Evolutionary conservation across 2,113 vertebrate genomes (phyloP), one percentile per base, ranked within the genome.

Genomic region (Odontesthes bonariensis): DNA sequence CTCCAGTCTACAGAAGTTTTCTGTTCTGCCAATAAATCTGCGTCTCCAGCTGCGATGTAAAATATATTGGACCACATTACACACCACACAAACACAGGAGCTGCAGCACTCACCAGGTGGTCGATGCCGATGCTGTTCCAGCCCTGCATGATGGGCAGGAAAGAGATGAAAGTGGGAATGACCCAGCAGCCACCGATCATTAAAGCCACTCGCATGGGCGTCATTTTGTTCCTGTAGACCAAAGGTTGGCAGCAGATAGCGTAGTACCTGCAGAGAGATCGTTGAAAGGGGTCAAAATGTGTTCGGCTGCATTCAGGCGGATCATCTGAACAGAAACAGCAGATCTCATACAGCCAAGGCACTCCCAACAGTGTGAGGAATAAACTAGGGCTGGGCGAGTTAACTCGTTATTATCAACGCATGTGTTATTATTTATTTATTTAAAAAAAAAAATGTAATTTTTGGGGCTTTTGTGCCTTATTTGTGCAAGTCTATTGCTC

Each of bases 171-270:
- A 23, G 94, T 96, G 9, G 98, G 97, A 83, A 99, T 97, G 35
- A 96, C 93, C 98, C 98, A 99, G 92, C 98, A 99, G 78, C 97
- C 97, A 56, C 97, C 96, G 23, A 99, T 96, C 98, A 99, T 98
- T 57, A 99, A 53, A 7, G 96, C 87, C 69, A 99, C 97, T 81
- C 97, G 94, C 86, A 97, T 55, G 0, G 97, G 98, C 6, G 98
- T 99, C 98, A 99, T 99, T 87, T 99, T 99, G 92, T 97, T 98
- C 84, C 94, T 95, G 90, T 99, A 99, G 83, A 99, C 98, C 93
- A 99, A 91, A 12, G 98, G 98, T 91, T 98, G 95, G 93, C 98
- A 99, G 93, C 98, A 99, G 92, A 99, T 99, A 79, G 98, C 98
- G 73, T 99, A 99, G 77, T 98, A 99, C 94, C 98, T 92, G 75